These are phyloP conservation scores for Parnassius orleans DNA, from an alignment of 2,888 invertebrate genomes.

Conservation along the genomic window DNA sequence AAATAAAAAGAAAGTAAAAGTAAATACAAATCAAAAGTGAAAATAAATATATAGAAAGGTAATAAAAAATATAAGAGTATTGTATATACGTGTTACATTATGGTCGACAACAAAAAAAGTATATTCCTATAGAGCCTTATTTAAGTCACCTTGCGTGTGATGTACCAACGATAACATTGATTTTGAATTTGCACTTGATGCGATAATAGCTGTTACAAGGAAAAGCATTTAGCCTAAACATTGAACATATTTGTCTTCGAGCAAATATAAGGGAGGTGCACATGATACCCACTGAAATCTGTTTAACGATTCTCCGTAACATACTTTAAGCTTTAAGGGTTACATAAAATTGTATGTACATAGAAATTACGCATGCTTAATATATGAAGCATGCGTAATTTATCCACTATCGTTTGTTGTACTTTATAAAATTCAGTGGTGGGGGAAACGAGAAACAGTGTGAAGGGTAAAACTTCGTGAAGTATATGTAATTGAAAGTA, in stretches of 20 bases:
- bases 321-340: constrained; percentile 58
- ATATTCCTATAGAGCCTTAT: too few relatives aligned
- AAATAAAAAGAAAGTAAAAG: too few relatives aligned
- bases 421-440: constrained; percentile 3
- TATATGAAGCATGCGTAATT: too few relatives aligned
- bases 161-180: background rate
- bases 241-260: constrained; percentile 62
- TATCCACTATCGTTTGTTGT: constrained; percentile 26
- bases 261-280: constrained; percentile 42
- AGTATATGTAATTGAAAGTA: constrained; percentile 13
- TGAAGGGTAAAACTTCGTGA: constrained; percentile 1
- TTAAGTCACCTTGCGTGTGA: too few relatives aligned
- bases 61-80: too few relatives aligned
- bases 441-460: background rate
- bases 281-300: constrained; percentile 54
- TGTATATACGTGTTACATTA: too few relatives aligned
- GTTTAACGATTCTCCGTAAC: constrained; percentile 56
- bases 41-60: too few relatives aligned
- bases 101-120: too few relatives aligned
- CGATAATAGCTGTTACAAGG: constrained; percentile 66
- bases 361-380: constrained; percentile 20
- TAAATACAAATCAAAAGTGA: too few relatives aligned
- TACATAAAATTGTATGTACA: constrained; percentile 33
- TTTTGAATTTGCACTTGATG: constrained; percentile 40
- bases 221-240: constrained; percentile 50